These are phyloP conservation scores for Calosoma granatense DNA, from an alignment of 1,140 invertebrate species.

Conservation along the genomic window DNA sequence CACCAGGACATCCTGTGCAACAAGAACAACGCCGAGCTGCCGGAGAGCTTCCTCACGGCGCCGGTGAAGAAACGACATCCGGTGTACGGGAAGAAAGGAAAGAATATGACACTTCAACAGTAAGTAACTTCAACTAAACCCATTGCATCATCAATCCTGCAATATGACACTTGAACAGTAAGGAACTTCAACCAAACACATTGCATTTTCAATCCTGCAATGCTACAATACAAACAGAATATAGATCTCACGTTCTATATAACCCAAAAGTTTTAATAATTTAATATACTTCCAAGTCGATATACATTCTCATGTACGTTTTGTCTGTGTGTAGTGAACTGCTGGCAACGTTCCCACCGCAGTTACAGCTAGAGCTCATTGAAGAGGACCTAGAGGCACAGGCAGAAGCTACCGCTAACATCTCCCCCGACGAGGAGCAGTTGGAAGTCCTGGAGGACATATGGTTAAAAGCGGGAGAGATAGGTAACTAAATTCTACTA, in stretches of 20 bases:
- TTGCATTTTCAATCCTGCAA: too few relatives aligned
- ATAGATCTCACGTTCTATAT: too few relatives aligned
- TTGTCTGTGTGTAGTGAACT: conserved; percentile 17
- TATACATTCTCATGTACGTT: not conserved
- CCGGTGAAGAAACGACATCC: conserved; percentile 55
- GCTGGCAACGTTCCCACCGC: conserved; percentile 28
- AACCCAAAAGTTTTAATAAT: not conserved
- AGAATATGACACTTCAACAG: not conserved
- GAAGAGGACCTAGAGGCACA: conserved; percentile 39
- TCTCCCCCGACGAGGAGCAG: conserved; percentile 56
- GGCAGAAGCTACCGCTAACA: conserved; percentile 36
- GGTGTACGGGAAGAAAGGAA: conserved; percentile 44
- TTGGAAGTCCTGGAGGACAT: conserved; percentile 69
- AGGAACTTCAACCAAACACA: too few relatives aligned
- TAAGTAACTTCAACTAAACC: too few relatives aligned
- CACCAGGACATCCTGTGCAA: conserved; percentile 64
- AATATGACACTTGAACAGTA: too few relatives aligned
- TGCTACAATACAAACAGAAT: too few relatives aligned
- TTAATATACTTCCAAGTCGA: not conserved
- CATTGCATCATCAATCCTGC: too few relatives aligned
- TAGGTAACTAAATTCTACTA: conserved; percentile 39
- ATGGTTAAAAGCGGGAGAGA: conserved; percentile 72
- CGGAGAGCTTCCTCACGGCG: conserved; percentile 47
- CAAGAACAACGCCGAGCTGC: conserved; percentile 55
- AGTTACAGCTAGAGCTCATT: conserved; percentile 36